Base-by-base conservation (phyloP, 2,888 invertebrate genomes). In the Rhamphomyia laevipes region DNA sequence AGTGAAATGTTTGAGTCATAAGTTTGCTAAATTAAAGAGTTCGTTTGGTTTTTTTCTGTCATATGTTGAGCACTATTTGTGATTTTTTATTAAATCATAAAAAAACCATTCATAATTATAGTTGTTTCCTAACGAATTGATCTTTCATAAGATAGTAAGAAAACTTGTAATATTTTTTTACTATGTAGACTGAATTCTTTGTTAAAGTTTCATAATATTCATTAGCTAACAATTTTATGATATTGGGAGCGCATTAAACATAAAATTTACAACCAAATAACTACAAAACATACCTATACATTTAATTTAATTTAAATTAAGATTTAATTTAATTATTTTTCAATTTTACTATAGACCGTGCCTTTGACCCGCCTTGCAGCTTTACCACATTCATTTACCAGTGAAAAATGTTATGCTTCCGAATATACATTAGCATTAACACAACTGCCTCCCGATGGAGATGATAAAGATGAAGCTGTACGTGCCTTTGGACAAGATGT, bases 361-460 rank as follows among this genome's bases (percentile, higher is more conserved):
- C 77, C 78, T 56, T 69, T 77, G 18, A 79, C 80, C 43, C 79
- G 84, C 53, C 76, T 94, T 60, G 93, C 95, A n/a, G 72, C 79
- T 13, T 74, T 99, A 54, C 94, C 96, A 0, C 73, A 84, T 21
- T 79, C 81, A 48, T 88, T 85, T 61, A 77, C 81, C 33, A 68
- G 74, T 3, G 84, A 91, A 48, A 81, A 81, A 51, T 80, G 88
- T 41, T 89, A 82, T 64, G 96, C 94, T 2, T 79, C 77, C n/a
- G 93, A 95, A 66, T 94, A 89, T 65, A 73, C 75, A 3, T 74
- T 99, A 51, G 92, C 93, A 30, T 85, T 90, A 63, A 81, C 91
- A 30, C 75, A 78, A 59, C 78, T 93, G 64, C 93, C 95, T 9
- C 73, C 78, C 49, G 96, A 97, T 71, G 85, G 87, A 37, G 95